Evolutionary conservation across 2,888 invertebrate genomes (phyloP).

Genomic region (Cheilosia soror): DNA sequence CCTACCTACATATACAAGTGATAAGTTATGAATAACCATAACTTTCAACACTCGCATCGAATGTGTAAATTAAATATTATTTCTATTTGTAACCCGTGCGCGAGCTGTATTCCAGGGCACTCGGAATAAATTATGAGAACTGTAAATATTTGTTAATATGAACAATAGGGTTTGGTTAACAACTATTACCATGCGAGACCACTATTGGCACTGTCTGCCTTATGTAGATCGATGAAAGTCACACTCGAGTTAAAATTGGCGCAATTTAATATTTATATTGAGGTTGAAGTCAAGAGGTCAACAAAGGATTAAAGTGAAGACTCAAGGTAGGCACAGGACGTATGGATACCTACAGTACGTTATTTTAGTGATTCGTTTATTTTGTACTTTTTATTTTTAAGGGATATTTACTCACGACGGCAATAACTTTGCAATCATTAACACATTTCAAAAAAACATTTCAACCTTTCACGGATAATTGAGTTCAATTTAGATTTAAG

Average conservation of each 20-base stretch:
- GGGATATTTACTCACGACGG: too few relatives aligned
- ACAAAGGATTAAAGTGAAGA: neutral
- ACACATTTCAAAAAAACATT: too few relatives aligned
- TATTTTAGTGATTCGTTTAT: too few relatives aligned
- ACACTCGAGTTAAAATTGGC: neutral
- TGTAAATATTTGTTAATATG: slow-evolving; percentile 35
- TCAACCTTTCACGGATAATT: too few relatives aligned
- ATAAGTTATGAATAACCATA: neutral
- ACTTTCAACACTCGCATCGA: neutral
- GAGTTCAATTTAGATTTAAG: too few relatives aligned
- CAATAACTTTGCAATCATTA: too few relatives aligned
- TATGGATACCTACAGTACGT: too few relatives aligned
- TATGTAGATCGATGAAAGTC: slow-evolving; percentile 31
- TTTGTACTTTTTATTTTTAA: too few relatives aligned
- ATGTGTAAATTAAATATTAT: slow-evolving; percentile 22
- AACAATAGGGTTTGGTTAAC: slow-evolving; percentile 29
- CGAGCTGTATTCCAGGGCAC: neutral
- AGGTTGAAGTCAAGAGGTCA: neutral
- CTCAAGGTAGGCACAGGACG: neutral
- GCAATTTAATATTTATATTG: neutral
- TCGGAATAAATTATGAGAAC: slow-evolving; percentile 23
- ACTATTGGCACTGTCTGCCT: slow-evolving; percentile 1
- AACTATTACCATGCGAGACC: slow-evolving; percentile 22
- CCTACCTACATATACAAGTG: neutral
- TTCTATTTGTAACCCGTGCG: slow-evolving; percentile 23